Evolutionary conservation across 2,113 vertebrate species (phyloP).

Genomic region (Cacatua alba): DNA sequence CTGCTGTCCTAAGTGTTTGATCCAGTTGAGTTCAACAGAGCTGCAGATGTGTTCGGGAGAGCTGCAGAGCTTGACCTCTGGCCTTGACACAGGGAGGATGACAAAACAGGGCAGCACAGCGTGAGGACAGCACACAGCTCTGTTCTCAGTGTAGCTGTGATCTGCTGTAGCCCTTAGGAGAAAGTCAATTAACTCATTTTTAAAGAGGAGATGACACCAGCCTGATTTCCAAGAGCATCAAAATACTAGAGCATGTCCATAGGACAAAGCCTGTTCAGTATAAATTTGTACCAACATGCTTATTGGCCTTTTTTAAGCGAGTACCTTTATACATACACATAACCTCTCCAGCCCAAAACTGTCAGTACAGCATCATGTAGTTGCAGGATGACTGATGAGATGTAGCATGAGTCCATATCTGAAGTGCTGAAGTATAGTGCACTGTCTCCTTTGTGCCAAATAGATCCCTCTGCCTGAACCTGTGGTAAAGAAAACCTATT

Average conservation of each 20-base stretch:
- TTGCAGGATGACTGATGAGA: background rate
- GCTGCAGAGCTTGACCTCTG: background rate
- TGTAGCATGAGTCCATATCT: background rate
- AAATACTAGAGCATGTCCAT: background rate
- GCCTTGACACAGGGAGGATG: background rate
- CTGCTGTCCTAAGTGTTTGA: background rate
- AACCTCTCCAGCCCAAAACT: background rate
- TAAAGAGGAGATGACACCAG: background rate
- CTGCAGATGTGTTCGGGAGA: background rate
- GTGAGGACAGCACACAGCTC: background rate
- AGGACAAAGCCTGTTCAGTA: background rate
- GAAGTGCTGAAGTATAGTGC: background rate
- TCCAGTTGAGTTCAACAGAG: background rate
- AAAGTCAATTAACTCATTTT: background rate
- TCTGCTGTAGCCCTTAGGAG: background rate
- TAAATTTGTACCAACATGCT: background rate
- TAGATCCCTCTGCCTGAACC: background rate
- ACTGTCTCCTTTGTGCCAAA: background rate
- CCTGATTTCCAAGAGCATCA: background rate
- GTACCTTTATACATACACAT: too few relatives aligned
- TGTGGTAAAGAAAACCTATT: background rate
- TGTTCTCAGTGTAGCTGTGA: background rate
- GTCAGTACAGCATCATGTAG: background rate
- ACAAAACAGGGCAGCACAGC: background rate
- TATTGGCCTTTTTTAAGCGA: background rate